Base-by-base conservation (phyloP, 1,140 invertebrate genomes). In the Leptinotarsa undecemlineata region DNA sequence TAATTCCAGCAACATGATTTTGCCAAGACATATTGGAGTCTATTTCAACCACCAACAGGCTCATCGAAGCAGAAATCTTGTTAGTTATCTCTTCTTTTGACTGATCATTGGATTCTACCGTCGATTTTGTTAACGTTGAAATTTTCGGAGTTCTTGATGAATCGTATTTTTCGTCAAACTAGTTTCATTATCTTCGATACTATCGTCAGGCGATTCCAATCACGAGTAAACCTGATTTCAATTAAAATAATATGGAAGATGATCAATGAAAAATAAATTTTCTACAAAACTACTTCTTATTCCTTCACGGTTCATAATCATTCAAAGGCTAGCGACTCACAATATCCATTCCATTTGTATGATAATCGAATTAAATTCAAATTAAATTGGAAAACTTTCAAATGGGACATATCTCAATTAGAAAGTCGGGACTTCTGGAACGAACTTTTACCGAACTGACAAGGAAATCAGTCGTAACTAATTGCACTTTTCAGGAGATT, bases 311-410 rank as follows among this genome's bases (percentile, higher is more conserved):
- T 19, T 48, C 68, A 33, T 70, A 70, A 70, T 8, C 48, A 51
- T 70, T 48, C 47, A 64, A 64, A 57, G 47, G 19, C 33, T 48
- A 21, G 11, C 15, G 33, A 70, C 48, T 70, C 51, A 70, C 48
- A 70, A 70, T 70, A 70, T 70, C 68, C 20, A 20, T 70, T 60
- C 68, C 68, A 70, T 70, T 70, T 70, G 68, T 70, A 70, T 70
- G 68, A 70, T 70, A 70, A 70, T 70, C 68, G 26, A 70, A 70
- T 70, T 70, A 70, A 48, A 70, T 70, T 70, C 68, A 48, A 60
- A 70, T 57, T 21, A 70, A 70, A 70, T 70, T 70, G 68, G 68
- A 48, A 70, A 70, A 70, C 68, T 70, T 70, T 68, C 68, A 20
- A 26, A 70, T 48, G 19, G 33, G 33, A 21, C 68, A 70, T 70